Conservation (phyloP, 2,113 vertebrate genomes). For the Chrysochloris asiatica region DNA sequence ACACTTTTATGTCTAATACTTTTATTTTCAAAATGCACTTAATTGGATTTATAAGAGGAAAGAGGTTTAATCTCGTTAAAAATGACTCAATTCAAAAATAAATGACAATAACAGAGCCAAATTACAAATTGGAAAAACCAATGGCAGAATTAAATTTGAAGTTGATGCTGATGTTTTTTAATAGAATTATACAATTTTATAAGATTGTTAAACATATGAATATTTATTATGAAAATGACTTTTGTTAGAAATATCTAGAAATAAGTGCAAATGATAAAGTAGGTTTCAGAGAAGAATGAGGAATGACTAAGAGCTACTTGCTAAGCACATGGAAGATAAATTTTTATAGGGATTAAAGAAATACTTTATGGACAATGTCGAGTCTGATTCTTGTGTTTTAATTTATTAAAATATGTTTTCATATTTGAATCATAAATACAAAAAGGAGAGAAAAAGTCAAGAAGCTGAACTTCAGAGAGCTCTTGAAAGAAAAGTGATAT, state of each 20-base stretch:
- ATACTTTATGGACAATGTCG: background rate
- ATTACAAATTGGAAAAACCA: background rate
- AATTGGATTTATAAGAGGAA: background rate
- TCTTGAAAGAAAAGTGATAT: background rate
- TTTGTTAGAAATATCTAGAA: conserved; percentile 37
- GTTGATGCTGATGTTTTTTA: conserved; percentile 25
- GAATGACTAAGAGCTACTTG: background rate
- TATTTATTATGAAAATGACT: conserved; percentile 45
- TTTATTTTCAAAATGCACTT: conserved; percentile 43
- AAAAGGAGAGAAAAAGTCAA: conserved; percentile 30
- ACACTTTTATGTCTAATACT: conserved; percentile 36
- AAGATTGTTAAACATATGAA: conserved; percentile 32
- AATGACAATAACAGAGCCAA: conserved; percentile 7
- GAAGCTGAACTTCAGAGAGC: background rate
- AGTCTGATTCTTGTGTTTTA: background rate
- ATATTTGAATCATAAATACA: conserved; percentile 10
- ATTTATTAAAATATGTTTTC: conserved; percentile 1
- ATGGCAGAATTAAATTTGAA: conserved; percentile 16
- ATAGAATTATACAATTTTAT: background rate
- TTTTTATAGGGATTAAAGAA: conserved; percentile 34
- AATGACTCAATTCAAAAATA: conserved; percentile 14
- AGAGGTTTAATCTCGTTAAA: background rate
- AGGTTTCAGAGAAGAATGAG: conserved; percentile 9
- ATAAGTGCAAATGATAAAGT: conserved; percentile 37
- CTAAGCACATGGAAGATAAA: background rate